Conservation (phyloP, 2,797 vertebrate species). For the Xyrichtys novacula region DNA sequence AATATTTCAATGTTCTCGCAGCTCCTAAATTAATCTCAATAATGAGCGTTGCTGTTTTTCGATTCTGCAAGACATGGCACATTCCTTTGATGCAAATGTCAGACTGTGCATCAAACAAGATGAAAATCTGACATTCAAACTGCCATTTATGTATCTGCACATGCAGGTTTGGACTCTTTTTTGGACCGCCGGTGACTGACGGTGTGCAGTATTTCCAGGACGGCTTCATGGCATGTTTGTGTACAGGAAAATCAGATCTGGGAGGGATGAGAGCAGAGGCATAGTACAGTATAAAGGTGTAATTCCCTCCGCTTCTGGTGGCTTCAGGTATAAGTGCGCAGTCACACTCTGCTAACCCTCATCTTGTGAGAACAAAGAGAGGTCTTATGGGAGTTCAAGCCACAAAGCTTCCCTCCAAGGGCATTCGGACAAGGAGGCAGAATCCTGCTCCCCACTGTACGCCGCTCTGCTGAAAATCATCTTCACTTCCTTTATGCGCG, state of each 20-base stretch:
- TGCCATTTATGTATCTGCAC: slow-evolving; percentile 52
- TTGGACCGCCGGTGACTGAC: slow-evolving; percentile 21
- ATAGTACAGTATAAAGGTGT: slow-evolving; percentile 49
- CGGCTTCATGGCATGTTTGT: slow-evolving; percentile 47
- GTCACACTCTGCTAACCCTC: slow-evolving; percentile 64
- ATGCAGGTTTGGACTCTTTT: slow-evolving; percentile 40
- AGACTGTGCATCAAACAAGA: slow-evolving; percentile 48
- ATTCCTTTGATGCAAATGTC: slow-evolving; percentile 65
- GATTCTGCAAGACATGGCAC: slow-evolving; percentile 34
- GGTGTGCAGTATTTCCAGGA: slow-evolving; percentile 21
- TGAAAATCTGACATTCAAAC: slow-evolving; percentile 61
- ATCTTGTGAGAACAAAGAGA: slow-evolving; percentile 75
- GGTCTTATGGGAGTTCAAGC: slow-evolving; percentile 75
- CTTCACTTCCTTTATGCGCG: slow-evolving; percentile 28
- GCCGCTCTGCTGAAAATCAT: slow-evolving; percentile 34
- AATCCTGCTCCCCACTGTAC: slow-evolving; percentile 43
- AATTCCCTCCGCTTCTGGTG: slow-evolving; percentile 55
- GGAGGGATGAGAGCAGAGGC: slow-evolving; percentile 37
- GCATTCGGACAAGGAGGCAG: slow-evolving; percentile 71
- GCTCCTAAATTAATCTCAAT: slow-evolving; percentile 54
- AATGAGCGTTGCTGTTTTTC: slow-evolving; percentile 39
- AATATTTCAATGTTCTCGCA: slow-evolving; percentile 59
- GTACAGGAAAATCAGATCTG: slow-evolving; percentile 7
- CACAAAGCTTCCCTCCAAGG: slow-evolving; percentile 74
- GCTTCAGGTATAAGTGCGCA: slow-evolving; percentile 69